Evolutionary conservation across 2,888 invertebrate genomes (phyloP), one percentile per base, ranked within the genome.

Genomic region (Andricus quercusramuli): DNA sequence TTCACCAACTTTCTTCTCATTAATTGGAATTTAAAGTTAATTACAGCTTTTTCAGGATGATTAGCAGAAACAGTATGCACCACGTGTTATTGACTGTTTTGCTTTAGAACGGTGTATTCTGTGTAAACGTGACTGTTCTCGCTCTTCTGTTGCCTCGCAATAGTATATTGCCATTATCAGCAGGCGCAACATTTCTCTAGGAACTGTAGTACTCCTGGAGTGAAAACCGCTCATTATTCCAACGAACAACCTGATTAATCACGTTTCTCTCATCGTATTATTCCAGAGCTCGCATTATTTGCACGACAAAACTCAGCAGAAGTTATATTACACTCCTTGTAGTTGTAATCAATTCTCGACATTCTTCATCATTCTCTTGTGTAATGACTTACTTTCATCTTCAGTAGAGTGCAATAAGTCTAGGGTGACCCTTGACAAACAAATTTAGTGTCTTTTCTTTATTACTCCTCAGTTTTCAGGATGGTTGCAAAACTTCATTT

Each of bases 1-100:
- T 70, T 70, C 70, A 70, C 51, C 29, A 70, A 70, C 70, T 70
- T 70, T 70, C 70, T 70, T 70, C 51, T 70, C 70, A 29, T 70
- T 70, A 70, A 70, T 51, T 70, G 51, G 32, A 29, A 70, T 51
- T 70, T 51, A 29, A 47, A 20, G 17, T 68, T 44, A 70, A 70
- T 67, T 67, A 67, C 67, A 67, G 67, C 20, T 11, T 22, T 67
- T 67, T 44, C 41, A 37, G 67, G 41, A 67, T 44, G 67, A 67
- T 67, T 67, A 67, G 22, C 37, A 70, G 3, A 51, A 70, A 70
- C 15, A 9, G 9, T 51, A 9, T 44, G 29, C 29, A 51, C 8
- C n/a, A 68, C 22, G n/a, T 70, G 15, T 29, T 67, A 41, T 44
- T 11, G 41, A n/a, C 47, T 29, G 20, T 20, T 47, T 70, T 51